Conservation (phyloP, 1,140 invertebrate genomes). For the Dendrolimus punctatus region DNA sequence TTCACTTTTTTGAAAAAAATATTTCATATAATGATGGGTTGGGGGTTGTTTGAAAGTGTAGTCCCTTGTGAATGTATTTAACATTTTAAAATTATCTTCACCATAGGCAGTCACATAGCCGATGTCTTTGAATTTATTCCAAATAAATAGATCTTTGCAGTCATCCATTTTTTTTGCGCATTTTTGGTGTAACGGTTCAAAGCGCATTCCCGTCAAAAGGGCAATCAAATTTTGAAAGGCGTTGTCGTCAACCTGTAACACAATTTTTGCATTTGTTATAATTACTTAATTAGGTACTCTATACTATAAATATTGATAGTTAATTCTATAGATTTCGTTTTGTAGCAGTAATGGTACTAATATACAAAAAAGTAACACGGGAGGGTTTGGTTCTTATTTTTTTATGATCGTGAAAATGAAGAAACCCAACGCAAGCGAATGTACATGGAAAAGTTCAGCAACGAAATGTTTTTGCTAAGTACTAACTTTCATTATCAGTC, state of each 20-base stretch:
- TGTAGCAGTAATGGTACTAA: too few relatives aligned
- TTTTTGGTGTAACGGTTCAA: constrained; percentile 52
- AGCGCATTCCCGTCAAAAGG: constrained; percentile 77
- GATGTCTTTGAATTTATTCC: constrained; percentile 46
- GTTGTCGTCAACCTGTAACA: constrained; percentile 78
- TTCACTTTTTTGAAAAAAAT: constrained; percentile 77
- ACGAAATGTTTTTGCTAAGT: too few relatives aligned
- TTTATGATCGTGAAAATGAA: too few relatives aligned
- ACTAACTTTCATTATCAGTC: not conserved
- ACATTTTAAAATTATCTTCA: constrained; percentile 52
- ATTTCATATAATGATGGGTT: constrained; percentile 82
- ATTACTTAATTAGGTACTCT: too few relatives aligned
- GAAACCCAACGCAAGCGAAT: too few relatives aligned
- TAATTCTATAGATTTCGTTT: too few relatives aligned
- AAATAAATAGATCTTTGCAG: constrained; percentile 47
- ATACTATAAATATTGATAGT: too few relatives aligned
- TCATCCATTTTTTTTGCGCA: constrained; percentile 73
- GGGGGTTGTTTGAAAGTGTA: constrained; percentile 64
- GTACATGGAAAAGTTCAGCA: too few relatives aligned
- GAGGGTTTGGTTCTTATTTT: too few relatives aligned
- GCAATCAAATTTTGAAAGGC: constrained; percentile 89
- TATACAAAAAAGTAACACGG: too few relatives aligned
- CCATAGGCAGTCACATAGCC: constrained; percentile 64
- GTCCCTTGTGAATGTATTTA: constrained; percentile 50
- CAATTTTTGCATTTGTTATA: too few relatives aligned